These are phyloP conservation scores for Syngnathus acus DNA, from an alignment of 2,797 vertebrate species.

Conservation along the genomic window DNA sequence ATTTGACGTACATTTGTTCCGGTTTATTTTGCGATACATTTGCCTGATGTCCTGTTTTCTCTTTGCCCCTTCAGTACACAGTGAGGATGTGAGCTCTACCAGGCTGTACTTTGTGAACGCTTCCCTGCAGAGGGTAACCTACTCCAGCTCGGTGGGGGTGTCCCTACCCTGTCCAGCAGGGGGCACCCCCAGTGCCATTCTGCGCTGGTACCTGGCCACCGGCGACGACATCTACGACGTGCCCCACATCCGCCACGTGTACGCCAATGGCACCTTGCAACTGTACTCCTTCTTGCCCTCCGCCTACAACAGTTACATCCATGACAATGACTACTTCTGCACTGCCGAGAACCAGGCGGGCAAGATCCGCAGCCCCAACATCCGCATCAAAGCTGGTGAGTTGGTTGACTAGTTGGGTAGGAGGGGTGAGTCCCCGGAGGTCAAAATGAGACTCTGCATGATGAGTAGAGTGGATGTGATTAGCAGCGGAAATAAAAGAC, in stretches of 20 bases:
- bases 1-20: slow-evolving; percentile 63
- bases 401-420: background rate
- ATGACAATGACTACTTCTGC: slow-evolving; percentile 99
- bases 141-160: slow-evolving; percentile 99
- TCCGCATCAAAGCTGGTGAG: slow-evolving; percentile 96
- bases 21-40: slow-evolving; percentile 54
- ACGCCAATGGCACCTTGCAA: slow-evolving; percentile 95
- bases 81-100: slow-evolving; percentile 92
- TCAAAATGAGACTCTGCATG: slow-evolving; percentile 11
- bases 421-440: too few species aligned
- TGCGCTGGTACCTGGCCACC: slow-evolving; percentile 98
- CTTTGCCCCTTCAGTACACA: slow-evolving; percentile 70
- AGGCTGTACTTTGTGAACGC: slow-evolving; percentile 99
- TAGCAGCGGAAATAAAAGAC: slow-evolving; percentile 50
- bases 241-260: slow-evolving; percentile 96
- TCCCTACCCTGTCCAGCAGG: slow-evolving; percentile 97
- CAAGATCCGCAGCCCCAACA: slow-evolving; percentile 96
- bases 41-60: slow-evolving; percentile 32
- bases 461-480: slow-evolving; percentile 55
- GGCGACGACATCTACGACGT: slow-evolving; percentile 99
- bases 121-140: slow-evolving; percentile 96
- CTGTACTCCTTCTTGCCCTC: slow-evolving; percentile 97
- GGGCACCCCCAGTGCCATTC: slow-evolving; percentile 89
- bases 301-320: slow-evolving; percentile 98
- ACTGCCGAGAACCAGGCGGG: slow-evolving; percentile 95